Conservation (phyloP, 2,113 vertebrate genomes). For the Ceyx margarethae region DNA sequence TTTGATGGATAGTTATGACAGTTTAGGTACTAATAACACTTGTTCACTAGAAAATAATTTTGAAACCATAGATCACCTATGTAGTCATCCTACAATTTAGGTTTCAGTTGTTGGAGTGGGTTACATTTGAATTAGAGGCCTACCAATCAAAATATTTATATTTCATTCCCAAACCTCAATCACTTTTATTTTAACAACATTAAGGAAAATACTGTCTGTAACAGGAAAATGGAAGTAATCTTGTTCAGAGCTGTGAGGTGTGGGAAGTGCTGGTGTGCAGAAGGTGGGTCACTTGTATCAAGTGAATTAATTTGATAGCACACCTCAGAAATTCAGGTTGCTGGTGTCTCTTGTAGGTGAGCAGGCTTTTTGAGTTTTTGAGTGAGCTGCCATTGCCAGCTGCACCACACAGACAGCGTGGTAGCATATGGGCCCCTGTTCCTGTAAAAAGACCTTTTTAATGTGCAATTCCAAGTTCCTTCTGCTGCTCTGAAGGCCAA, state of each 20-base stretch:
- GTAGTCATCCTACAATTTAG: not conserved
- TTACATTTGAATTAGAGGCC: not conserved
- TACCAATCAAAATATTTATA: not conserved
- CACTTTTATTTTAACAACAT: not conserved
- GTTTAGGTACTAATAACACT: not conserved
- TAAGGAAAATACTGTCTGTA: not conserved
- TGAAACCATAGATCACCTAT: not conserved
- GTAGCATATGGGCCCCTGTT: not conserved
- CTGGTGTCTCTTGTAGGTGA: not conserved
- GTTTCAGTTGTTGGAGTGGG: not conserved
- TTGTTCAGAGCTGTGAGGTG: not conserved
- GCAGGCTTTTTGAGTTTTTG: not conserved
- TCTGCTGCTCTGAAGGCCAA: not conserved
- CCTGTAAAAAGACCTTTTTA: not conserved
- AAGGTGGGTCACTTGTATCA: not conserved
- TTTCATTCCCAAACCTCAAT: not conserved
- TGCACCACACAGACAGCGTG: not conserved
- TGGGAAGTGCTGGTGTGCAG: not conserved
- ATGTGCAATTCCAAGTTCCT: not conserved
- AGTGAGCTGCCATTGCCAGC: not conserved
- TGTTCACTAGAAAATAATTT: not conserved
- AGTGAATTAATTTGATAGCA: not conserved
- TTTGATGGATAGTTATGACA: slow-evolving; percentile 32
- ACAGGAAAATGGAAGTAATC: not conserved
- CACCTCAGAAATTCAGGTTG: not conserved